A percentile compares a stretch with the other conserved stretches of the same genome.
phyloP scores from a whole-genome alignment of 2,113 vertebrate genomes.

The Gymnogyps californianus region DNA sequence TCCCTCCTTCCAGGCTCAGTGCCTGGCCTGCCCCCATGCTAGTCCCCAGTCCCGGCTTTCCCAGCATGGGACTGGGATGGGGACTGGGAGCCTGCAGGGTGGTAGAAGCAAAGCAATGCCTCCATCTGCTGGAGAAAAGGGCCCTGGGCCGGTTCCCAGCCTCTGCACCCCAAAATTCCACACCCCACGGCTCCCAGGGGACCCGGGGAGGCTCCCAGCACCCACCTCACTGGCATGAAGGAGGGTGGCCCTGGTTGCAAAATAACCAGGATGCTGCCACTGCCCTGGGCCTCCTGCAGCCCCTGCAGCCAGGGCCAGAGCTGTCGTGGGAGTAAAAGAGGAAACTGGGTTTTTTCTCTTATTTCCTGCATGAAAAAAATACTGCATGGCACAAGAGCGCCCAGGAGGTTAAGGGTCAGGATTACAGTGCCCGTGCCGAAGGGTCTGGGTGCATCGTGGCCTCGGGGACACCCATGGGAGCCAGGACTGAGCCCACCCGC shows the following conservation, averaged over 20 bases:
- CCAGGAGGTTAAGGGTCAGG: background rate
- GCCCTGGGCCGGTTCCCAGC: background rate
- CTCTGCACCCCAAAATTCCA: background rate
- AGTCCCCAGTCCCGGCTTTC: background rate
- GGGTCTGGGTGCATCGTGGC: background rate
- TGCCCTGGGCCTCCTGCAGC: background rate
- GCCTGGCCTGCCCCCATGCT: background rate
- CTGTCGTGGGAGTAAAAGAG: background rate
- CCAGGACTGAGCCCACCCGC: background rate
- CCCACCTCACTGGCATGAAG: fast-evolving
- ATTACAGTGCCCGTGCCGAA: background rate
- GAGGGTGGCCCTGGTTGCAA: background rate
- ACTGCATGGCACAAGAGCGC: fast-evolving
- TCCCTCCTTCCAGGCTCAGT: background rate
- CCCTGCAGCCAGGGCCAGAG: background rate
- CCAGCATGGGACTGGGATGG: background rate
- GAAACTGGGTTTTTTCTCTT: background rate
- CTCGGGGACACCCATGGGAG: fast-evolving
- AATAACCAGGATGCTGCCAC: background rate
- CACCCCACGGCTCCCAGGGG: fast-evolving
- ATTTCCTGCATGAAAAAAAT: background rate
- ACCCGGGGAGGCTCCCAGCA: fast-evolving
- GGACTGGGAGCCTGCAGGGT: background rate
- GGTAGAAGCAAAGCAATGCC: background rate
- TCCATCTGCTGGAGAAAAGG: background rate